Evolutionary conservation across 2,888 invertebrate genomes (phyloP).

Genomic region (Troilus luridus): DNA sequence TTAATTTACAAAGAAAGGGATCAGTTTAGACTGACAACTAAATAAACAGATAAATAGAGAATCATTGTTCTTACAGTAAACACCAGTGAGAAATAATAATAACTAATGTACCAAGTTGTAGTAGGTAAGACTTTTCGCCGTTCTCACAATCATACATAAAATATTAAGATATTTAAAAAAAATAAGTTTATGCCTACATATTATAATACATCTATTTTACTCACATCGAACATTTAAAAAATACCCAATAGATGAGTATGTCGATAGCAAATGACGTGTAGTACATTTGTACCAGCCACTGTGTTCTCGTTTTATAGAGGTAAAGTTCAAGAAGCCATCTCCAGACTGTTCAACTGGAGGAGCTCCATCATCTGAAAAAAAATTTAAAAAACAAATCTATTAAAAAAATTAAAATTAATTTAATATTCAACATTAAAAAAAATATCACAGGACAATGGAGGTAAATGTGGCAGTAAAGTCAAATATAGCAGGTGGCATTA

Average conservation of each 20-base stretch:
- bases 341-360: constrained; percentile 76
- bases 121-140: too few relatives aligned
- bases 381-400: neutral
- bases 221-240: constrained; percentile 90
- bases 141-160: too few relatives aligned
- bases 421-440: neutral
- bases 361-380: constrained; percentile 66
- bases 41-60: too few relatives aligned
- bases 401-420: neutral
- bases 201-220: constrained; percentile 69
- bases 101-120: too few relatives aligned
- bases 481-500: too few relatives aligned
- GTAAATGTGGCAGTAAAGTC: too few relatives aligned
- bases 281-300: constrained; percentile 95
- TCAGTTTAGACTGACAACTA: too few relatives aligned
- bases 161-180: too few relatives aligned
- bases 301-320: constrained; percentile 82
- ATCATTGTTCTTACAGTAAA: too few relatives aligned
- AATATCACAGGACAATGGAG: neutral
- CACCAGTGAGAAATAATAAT: too few relatives aligned
- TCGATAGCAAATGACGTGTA: constrained; percentile 84
- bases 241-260: constrained; percentile 92
- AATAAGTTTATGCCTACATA: neutral
- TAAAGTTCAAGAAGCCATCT: constrained; percentile 89
- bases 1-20: too few relatives aligned